Evolutionary conservation across 2,797 vertebrate genomes (phyloP), one percentile per base, ranked within the genome.

Genomic region (Crocidura indochinensis): DNA sequence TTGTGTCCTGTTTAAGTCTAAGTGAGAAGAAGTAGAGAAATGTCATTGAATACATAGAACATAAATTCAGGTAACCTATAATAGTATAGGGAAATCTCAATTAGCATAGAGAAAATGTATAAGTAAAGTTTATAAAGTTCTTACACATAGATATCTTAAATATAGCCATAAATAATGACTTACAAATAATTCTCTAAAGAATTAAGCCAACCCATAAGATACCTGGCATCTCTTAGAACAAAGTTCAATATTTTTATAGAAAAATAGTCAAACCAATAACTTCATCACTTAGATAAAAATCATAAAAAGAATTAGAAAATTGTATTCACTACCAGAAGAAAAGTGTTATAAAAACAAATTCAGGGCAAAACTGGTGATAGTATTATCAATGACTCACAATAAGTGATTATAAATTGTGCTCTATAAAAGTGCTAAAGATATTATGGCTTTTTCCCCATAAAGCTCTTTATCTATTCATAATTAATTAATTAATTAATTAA

Each of bases 301-400:
- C 9, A 73, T 62, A 29, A 88, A 10, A 51, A 71, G 6, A 62
- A 74, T 4, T 4, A 69, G 27, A 29, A 82, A 85, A 85, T 76
- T 29, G 8, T 75, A 9, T 1, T 53, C 12, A 74, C 60, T 17
- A 51, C 12, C 56, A 88, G 17, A 7, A 83, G 38, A 29, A 87
- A 91, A 65, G 74, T 46, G 68, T 80, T 69, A 38, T 90, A 44
- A n/a, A 74, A 90, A 68, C 29, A 90, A n/a, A 81, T 38, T n/a
- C 46, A 81, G 27, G 74, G 91, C 87, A 73, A 72, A 87, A 64
- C n/a, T 47, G 17, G 64, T 91, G 60, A 27, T 64, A 82, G 26
- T 60, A 68, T 77, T 77, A 73, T 51, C 17, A 90, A 19, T 49
- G 10, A 85, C 4, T 88, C 90, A n/a, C 78, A 87, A 81, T 78